These are phyloP conservation scores for Anoura caudifer DNA, from an alignment of 2,113 vertebrate genomes.

Conservation along the genomic window DNA sequence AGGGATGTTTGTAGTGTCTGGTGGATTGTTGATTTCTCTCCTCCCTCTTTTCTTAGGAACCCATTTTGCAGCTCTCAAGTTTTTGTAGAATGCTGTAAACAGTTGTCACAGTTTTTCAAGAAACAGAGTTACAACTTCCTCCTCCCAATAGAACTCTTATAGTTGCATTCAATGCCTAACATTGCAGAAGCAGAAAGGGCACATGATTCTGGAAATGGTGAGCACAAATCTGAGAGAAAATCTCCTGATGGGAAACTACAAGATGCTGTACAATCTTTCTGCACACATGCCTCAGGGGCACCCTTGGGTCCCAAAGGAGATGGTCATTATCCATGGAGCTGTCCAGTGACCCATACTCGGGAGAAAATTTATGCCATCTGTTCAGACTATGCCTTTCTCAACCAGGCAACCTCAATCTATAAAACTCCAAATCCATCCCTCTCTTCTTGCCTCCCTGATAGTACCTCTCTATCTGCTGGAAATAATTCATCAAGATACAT, in stretches of 20 bases:
- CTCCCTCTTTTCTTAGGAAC: conserved; percentile 66
- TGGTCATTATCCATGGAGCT: conserved; percentile 92
- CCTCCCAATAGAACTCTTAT: background rate
- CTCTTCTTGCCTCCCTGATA: conserved; percentile 79
- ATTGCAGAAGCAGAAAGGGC: conserved; percentile 87
- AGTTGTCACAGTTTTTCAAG: background rate
- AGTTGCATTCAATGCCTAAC: conserved; percentile 92
- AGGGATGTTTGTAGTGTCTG: background rate
- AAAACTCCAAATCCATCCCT: conserved; percentile 83
- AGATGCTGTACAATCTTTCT: conserved; percentile 80
- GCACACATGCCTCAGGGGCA: conserved; percentile 76
- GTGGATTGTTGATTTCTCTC: background rate
- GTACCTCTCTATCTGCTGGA: conserved; percentile 77
- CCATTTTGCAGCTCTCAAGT: background rate
- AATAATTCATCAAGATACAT: conserved; percentile 80
- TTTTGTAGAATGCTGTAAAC: conserved; percentile 66
- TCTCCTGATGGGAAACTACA: conserved; percentile 75
- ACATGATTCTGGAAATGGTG: conserved; percentile 82
- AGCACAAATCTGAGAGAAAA: conserved; percentile 77
- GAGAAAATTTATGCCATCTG: conserved; percentile 99
- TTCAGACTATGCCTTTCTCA: conserved; percentile 96
- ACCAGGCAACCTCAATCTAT: conserved; percentile 91
- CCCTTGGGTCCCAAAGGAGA: conserved; percentile 87
- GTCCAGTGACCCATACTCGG: conserved; percentile 94
- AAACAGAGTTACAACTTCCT: conserved; percentile 23